Conservation (phyloP, 2,888 invertebrate genomes). For the Ceratothoa steindachneri region DNA sequence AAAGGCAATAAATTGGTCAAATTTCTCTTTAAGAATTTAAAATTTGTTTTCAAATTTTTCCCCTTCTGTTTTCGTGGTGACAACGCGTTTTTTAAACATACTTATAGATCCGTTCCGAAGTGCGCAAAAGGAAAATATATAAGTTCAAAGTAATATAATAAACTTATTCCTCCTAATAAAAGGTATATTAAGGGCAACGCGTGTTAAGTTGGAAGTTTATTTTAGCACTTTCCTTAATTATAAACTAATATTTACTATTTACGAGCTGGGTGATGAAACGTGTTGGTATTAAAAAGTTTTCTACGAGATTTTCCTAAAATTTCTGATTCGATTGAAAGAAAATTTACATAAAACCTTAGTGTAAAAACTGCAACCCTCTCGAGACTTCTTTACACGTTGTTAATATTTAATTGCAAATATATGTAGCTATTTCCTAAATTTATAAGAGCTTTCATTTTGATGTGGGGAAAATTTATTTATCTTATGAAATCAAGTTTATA, state of each 20-base stretch:
- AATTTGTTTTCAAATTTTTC: background rate
- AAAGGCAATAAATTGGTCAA: background rate
- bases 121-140: background rate
- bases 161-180: no score
- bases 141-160: no score
- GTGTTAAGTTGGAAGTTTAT: no score
- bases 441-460: background rate
- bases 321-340: no score
- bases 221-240: no score
- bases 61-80: background rate
- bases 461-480: background rate
- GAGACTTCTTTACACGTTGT: background rate
- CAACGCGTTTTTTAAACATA: background rate
- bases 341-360: no score
- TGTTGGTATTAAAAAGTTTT: no score
- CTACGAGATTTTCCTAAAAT: no score
- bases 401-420: slow-evolving; percentile 4
- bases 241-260: no score
- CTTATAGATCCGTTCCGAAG: background rate
- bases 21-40: background rate
- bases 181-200: no score
- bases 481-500: background rate
- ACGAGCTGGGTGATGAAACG: no score
- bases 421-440: background rate
- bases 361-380: no score